phyloP scores from a whole-genome alignment of 2,113 vertebrate genomes.

The Campylorhamphus procurvoides region DNA sequence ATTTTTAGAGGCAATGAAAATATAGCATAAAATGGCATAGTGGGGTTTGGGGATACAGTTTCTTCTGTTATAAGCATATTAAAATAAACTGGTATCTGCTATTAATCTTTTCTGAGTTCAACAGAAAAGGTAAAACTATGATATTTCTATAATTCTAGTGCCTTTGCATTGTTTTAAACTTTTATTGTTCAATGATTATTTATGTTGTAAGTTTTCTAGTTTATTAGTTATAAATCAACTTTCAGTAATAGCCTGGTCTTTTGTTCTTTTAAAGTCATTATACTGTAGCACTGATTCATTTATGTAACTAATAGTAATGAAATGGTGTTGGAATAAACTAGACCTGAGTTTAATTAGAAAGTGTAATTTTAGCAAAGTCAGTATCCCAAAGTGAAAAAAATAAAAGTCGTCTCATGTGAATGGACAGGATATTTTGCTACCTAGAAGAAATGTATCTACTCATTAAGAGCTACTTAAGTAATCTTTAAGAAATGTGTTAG shows the following conservation, averaged over 20 bases:
- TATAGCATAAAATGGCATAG: neutral
- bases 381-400: neutral
- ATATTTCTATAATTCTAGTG: neutral
- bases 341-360: neutral
- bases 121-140: neutral
- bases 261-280: neutral
- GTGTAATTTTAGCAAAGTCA: neutral
- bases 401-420: neutral
- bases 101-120: neutral
- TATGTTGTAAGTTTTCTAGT: neutral
- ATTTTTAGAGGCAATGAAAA: neutral
- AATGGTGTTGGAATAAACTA: neutral
- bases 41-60: neutral
- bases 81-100: neutral
- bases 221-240: neutral
- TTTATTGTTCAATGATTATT: neutral
- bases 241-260: neutral
- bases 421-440: neutral
- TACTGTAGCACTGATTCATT: neutral
- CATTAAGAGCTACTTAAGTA: neutral
- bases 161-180: neutral
- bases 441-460: neutral
- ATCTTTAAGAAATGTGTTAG: neutral
- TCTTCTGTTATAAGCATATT: neutral
- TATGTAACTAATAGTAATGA: accelerated